phyloP scores from a whole-genome alignment of 2,113 vertebrate genomes.

The Myotis davidii region DNA sequence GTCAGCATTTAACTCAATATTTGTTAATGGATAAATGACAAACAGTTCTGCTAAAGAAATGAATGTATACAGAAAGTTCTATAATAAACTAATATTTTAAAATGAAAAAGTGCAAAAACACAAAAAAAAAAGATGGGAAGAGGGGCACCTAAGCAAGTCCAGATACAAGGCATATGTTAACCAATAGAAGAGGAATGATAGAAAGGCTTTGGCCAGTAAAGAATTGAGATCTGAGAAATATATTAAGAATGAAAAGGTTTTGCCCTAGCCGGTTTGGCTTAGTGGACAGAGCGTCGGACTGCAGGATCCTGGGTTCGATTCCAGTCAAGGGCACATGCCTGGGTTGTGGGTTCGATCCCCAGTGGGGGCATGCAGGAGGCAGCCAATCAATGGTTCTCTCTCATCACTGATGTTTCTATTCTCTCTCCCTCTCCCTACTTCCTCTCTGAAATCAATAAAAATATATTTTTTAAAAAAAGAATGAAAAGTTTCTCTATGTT shows the following conservation, averaged over 20 bases:
- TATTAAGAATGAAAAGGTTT: neutral
- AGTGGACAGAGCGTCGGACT: too few relatives aligned
- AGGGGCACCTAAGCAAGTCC: neutral
- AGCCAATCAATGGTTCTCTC: too few relatives aligned
- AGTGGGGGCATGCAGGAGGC: too few relatives aligned
- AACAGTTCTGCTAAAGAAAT: slow-evolving; percentile 29
- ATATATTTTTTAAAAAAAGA: neutral
- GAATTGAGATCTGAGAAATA: neutral
- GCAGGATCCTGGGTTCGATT: too few relatives aligned
- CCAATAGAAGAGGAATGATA: neutral
- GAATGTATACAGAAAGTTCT: neutral
- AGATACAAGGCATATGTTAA: slow-evolving; percentile 10
- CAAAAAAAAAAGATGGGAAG: slow-evolving; percentile 11
- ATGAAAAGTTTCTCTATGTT: neutral
- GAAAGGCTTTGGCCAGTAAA: neutral
- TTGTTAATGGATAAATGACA: neutral
- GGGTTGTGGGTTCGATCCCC: too few relatives aligned
- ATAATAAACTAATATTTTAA: neutral
- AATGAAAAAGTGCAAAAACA: neutral
- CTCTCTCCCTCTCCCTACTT: too few relatives aligned
- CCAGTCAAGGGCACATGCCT: too few relatives aligned
- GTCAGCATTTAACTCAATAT: neutral
- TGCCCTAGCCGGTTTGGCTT: too few relatives aligned
- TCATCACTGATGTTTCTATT: too few relatives aligned
- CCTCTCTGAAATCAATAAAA: neutral